Percentiles rank a stretch among this genome's conserved stretches.
phyloP scores from a whole-genome alignment of 1,140 invertebrate genomes.

The Mya arenaria region DNA sequence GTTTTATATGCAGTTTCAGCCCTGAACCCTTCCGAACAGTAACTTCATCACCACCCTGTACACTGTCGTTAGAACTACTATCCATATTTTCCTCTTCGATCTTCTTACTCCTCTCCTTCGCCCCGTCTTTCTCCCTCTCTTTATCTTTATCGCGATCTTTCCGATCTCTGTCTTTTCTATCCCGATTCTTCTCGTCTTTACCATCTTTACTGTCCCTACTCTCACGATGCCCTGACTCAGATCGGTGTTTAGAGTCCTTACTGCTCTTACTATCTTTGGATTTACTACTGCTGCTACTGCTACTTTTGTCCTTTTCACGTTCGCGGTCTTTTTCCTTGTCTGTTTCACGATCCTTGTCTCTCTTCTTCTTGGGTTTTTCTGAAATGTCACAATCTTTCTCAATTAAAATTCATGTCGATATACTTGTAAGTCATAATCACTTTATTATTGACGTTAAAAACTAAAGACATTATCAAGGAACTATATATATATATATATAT shows the following conservation, averaged over 20 bases:
- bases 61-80: constrained; percentile 35
- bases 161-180: constrained; percentile 24
- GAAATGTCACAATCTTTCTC: too few relatives aligned
- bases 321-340: background rate
- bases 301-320: background rate
- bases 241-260: constrained; percentile 5
- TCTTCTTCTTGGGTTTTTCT: constrained; percentile 59
- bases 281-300: background rate
- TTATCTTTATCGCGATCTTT: constrained; percentile 42
- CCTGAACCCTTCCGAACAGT: constrained; percentile 56
- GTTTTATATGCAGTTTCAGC: constrained; percentile 63
- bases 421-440: too few relatives aligned
- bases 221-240: constrained; percentile 4
- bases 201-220: constrained; percentile 11
- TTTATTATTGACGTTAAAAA: too few relatives aligned
- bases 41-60: constrained; percentile 20
- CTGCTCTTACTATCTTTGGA: background rate
- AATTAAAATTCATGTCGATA: too few relatives aligned
- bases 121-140: constrained; percentile 24
- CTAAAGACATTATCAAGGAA: too few relatives aligned
- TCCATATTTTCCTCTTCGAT: constrained; percentile 57
- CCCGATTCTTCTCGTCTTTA: constrained; percentile 20
- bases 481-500: too few relatives aligned
- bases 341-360: background rate
- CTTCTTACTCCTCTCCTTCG: constrained; percentile 33